A percentile compares a stretch with the other conserved stretches of the same genome.
phyloP scores from a whole-genome alignment of 2,888 invertebrate genomes.

The Pyrrhia umbra region DNA sequence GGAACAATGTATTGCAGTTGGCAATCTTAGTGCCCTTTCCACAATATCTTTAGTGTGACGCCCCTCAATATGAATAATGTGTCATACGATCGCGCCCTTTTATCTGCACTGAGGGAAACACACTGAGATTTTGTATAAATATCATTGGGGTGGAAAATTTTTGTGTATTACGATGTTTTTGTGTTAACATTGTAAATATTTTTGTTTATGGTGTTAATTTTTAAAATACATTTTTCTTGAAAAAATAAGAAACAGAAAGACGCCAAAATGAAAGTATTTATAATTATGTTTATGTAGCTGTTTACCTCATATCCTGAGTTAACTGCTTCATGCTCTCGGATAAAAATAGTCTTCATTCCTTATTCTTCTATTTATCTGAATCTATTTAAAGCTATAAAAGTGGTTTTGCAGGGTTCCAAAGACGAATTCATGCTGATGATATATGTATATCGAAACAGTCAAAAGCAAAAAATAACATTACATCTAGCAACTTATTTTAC shows the following conservation, averaged over 20 bases:
- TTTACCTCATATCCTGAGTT: too few species aligned
- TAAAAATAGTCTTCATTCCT: too few species aligned
- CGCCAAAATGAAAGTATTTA: background rate
- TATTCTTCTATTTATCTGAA: too few species aligned
- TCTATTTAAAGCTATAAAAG: too few species aligned
- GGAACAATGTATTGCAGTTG: constrained; percentile 88
- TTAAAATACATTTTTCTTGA: background rate
- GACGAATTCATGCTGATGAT: too few species aligned
- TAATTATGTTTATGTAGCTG: too few species aligned
- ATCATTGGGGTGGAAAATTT: constrained; percentile 59
- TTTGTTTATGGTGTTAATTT: constrained; percentile 13
- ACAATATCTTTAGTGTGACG: constrained; percentile 88
- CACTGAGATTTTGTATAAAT: constrained; percentile 72
- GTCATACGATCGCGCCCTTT: constrained; percentile 87
- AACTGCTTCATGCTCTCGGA: too few species aligned
- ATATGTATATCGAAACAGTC: too few species aligned
- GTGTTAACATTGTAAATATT: constrained; percentile 22
- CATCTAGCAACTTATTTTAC: too few species aligned
- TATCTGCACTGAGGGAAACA: constrained; percentile 82
- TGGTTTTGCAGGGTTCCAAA: too few species aligned
- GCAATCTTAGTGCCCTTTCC: constrained; percentile 90
- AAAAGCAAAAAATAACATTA: too few species aligned
- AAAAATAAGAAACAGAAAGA: background rate
- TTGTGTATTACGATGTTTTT: constrained; percentile 45
- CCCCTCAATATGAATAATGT: constrained; percentile 89